A percentile compares a stretch with the other conserved stretches of the same genome.
Evolutionary conservation across 35 echinoderm and acorn worm species (phyloP).

Genomic region (Heliocidaris erythrogramma): DNA sequence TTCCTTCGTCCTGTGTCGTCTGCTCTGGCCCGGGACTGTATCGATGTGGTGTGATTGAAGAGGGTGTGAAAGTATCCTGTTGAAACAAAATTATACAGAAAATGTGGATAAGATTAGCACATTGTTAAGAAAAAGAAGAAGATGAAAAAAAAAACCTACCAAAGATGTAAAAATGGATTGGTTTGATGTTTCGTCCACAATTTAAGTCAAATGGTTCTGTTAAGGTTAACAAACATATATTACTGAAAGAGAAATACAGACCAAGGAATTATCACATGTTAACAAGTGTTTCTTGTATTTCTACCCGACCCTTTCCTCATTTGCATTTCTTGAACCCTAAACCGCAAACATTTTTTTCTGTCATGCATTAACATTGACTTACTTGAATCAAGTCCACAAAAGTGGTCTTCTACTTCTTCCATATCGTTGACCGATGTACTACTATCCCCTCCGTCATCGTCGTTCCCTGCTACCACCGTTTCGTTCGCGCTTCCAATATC

Average conservation of each 20-base stretch:
- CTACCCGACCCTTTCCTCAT: no score
- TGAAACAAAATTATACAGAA: neutral
- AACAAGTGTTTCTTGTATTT: no score
- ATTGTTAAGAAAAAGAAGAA: no score
- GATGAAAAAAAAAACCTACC: no score
- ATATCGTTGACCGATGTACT: neutral
- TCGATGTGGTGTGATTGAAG: slow-evolving; percentile 27
- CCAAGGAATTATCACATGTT: no score
- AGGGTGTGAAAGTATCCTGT: slow-evolving; percentile 24
- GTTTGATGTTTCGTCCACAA: no score
- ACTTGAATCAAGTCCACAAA: slow-evolving; percentile 40
- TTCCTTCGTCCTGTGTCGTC: neutral
- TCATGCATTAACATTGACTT: neutral
- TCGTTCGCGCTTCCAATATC: neutral
- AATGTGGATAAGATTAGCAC: neutral
- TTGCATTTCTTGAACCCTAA: no score
- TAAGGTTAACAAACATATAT: no score
- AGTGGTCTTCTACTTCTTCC: slow-evolving; percentile 25
- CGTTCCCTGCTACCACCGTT: neutral
- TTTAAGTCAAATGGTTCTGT: no score
- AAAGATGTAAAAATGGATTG: no score
- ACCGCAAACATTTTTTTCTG: no score
- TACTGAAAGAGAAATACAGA: no score
- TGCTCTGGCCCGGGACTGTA: neutral
- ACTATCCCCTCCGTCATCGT: neutral